These are phyloP conservation scores for Hylaea fasciaria DNA, from an alignment of 2,888 invertebrate species.

Conservation along the genomic window DNA sequence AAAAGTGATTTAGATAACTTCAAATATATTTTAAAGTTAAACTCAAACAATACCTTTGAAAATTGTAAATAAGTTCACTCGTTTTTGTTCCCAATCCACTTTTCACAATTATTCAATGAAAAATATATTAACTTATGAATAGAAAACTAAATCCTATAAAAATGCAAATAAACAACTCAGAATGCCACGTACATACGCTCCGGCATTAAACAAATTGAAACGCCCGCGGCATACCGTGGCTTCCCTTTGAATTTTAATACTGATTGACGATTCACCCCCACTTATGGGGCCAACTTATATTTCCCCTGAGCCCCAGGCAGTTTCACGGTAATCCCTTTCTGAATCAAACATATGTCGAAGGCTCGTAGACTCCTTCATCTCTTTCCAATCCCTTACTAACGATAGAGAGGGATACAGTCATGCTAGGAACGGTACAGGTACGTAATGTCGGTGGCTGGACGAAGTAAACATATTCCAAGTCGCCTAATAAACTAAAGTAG, in stretches of 20 bases:
- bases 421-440: conserved; percentile 38
- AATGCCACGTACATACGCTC: conserved; percentile 35
- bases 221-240: conserved; percentile 54
- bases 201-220: conserved; percentile 73
- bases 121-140: background rate
- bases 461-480: conserved; percentile 74
- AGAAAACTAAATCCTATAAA: conserved; percentile 18
- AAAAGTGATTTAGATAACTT: no score
- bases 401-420: conserved; percentile 50
- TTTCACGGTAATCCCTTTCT: conserved; percentile 64
- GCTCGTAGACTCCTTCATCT: conserved; percentile 48
- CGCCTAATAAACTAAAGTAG: conserved; percentile 71
- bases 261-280: conserved; percentile 73
- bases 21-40: no score
- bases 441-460: conserved; percentile 57
- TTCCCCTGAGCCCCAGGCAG: conserved; percentile 74
- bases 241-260: conserved; percentile 71
- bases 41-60: no score
- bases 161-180: conserved; percentile 35
- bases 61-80: no score
- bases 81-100: background rate
- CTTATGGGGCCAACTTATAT: conserved; percentile 70
- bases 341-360: conserved; percentile 63
- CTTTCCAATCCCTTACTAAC: conserved; percentile 46
- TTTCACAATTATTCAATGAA: background rate